Conservation (phyloP, 2,113 vertebrate species). For the Caranx melampygus region DNA sequence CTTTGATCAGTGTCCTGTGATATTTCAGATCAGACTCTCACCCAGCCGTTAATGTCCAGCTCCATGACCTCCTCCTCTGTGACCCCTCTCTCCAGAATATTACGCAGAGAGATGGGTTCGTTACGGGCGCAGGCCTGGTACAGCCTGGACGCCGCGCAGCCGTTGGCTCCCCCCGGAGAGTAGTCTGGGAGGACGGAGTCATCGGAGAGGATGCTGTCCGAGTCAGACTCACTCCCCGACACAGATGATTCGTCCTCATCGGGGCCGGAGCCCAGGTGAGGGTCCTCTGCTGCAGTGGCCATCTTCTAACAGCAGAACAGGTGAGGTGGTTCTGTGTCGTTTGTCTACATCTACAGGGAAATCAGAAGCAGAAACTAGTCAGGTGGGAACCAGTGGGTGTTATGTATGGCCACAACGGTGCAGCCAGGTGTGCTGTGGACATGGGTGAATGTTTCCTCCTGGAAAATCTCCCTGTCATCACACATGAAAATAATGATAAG, state of each 20-base stretch:
- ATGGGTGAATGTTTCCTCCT: not conserved
- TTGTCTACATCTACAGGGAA: constrained; percentile 60
- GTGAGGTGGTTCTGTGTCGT: constrained; percentile 18
- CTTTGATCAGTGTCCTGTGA: not conserved
- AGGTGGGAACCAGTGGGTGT: not conserved
- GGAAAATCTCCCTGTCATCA: not conserved
- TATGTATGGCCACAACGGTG: constrained; percentile 9
- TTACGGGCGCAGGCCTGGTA: constrained; percentile 87
- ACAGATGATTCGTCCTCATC: constrained; percentile 58
- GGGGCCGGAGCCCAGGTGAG: constrained; percentile 67
- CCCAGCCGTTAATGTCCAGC: constrained; percentile 88
- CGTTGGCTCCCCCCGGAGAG: accelerated
- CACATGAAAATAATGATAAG: not conserved
- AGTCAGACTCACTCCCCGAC: constrained; percentile 67
- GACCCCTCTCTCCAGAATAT: constrained; percentile 82
- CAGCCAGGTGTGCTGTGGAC: not conserved
- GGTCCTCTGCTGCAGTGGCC: constrained; percentile 66
- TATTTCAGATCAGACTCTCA: constrained; percentile 68
- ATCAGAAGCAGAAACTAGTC: constrained; percentile 3
- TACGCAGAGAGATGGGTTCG: constrained; percentile 75
- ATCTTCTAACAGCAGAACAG: constrained; percentile 61
- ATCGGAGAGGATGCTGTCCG: constrained; percentile 81
- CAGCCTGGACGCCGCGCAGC: constrained; percentile 48
- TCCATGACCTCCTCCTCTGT: constrained; percentile 84
- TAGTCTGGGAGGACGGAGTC: constrained; percentile 84